These are phyloP conservation scores for Schizotus pectinicornis DNA, from an alignment of 2,888 invertebrate genomes.

Conservation along the genomic window DNA sequence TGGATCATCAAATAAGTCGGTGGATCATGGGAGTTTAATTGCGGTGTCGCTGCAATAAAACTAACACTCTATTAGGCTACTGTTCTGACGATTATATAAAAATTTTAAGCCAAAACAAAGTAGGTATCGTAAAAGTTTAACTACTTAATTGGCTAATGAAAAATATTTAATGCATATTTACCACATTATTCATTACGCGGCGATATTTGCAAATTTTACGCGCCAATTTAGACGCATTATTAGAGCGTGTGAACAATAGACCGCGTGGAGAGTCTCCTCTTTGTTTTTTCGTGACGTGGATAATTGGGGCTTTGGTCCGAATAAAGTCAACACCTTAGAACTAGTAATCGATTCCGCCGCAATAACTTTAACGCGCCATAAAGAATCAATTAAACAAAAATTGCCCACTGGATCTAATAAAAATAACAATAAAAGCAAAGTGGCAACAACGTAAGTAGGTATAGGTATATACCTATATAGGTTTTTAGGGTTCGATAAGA, in stretches of 20 bases:
- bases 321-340: not conserved
- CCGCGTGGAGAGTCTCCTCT: not conserved
- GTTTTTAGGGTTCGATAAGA: not conserved
- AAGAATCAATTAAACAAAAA: constrained; percentile 9
- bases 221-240: too few species aligned
- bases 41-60: constrained; percentile 22
- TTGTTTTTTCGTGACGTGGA: not conserved
- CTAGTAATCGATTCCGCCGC: not conserved
- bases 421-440: constrained; percentile 22
- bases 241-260: not conserved
- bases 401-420: constrained; percentile 15
- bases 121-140: constrained; percentile 23
- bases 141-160: constrained; percentile 22
- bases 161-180: constrained; percentile 6
- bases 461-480: too few species aligned
- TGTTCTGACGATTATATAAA: constrained; percentile 19
- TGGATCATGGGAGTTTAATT: constrained; percentile 17
- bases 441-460: not conserved
- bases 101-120: constrained; percentile 21
- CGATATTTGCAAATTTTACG: not conserved
- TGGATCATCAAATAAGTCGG: constrained; percentile 18
- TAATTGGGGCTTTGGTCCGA: not conserved
- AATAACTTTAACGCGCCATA: constrained; percentile 5
- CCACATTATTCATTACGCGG: not conserved
- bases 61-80: constrained; percentile 18